These are phyloP conservation scores for Loxodonta africana DNA, from an alignment of 2,113 vertebrate species.

Conservation along the genomic window DNA sequence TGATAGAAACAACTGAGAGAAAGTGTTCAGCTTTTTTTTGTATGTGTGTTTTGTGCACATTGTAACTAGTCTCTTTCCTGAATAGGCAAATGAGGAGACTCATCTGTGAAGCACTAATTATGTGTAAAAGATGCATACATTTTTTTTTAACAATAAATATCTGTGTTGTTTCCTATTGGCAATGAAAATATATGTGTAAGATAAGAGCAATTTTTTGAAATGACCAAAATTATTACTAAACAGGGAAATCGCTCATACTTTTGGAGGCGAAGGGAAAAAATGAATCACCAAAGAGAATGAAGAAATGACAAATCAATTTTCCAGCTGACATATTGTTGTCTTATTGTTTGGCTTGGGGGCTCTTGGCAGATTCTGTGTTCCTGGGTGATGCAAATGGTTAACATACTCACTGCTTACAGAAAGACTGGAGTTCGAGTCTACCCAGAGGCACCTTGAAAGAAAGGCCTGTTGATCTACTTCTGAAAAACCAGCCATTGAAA, in stretches of 20 bases:
- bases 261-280: neutral
- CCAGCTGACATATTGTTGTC: neutral
- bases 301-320: neutral
- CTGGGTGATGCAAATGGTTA: too few relatives aligned
- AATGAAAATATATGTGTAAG: neutral
- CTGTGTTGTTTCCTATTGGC: neutral
- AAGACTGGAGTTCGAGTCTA: too few relatives aligned
- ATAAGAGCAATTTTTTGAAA: neutral
- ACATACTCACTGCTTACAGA: too few relatives aligned
- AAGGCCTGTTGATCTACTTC: too few relatives aligned
- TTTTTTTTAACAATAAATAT: neutral
- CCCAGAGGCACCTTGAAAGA: too few relatives aligned
- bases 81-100: neutral
- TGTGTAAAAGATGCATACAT: neutral
- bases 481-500: too few relatives aligned
- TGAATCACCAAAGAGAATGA: neutral
- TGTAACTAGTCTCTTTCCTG: neutral
- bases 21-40: neutral
- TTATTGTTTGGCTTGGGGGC: neutral
- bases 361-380: neutral
- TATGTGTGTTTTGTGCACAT: neutral
- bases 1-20: conserved; percentile 40
- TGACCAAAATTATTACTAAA: neutral
- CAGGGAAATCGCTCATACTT: neutral
- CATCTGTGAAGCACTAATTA: neutral